These are phyloP conservation scores for Cheilosia grossa DNA, from an alignment of 2,888 invertebrate genomes.

Conservation along the genomic window DNA sequence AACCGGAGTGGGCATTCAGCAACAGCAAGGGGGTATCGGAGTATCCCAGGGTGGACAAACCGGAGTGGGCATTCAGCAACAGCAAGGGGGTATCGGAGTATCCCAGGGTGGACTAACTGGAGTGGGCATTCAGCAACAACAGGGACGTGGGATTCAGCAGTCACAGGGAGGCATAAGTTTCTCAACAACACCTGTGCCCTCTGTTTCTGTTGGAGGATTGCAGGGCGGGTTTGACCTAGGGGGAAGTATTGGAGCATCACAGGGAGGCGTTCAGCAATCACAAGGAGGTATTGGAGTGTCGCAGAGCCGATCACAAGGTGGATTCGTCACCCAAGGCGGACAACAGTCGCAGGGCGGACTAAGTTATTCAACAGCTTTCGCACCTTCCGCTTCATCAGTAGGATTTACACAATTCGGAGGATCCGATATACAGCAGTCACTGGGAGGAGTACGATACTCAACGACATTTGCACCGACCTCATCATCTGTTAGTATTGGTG, in stretches of 20 bases:
- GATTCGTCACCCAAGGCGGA: neutral
- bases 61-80: slow-evolving; percentile 12
- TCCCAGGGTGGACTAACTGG: slow-evolving; percentile 22
- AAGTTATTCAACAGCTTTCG: slow-evolving; percentile 71
- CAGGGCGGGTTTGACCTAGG: too few relatives aligned
- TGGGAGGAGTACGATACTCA: slow-evolving; percentile 20
- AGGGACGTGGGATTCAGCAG: too few relatives aligned
- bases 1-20: too few relatives aligned
- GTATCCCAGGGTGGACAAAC: slow-evolving; percentile 5
- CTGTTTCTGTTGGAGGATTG: too few relatives aligned
- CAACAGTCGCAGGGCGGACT: slow-evolving; percentile 38
- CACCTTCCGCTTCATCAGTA: neutral
- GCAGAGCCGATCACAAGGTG: too few relatives aligned
- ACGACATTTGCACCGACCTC: slow-evolving; percentile 9
- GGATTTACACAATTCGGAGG: slow-evolving; percentile 2
- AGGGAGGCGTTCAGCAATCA: neutral
- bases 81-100: neutral
- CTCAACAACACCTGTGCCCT: slow-evolving; percentile 28
- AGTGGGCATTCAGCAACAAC: slow-evolving; percentile 18
- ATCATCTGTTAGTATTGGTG: neutral
- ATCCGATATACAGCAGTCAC: slow-evolving; percentile 14
- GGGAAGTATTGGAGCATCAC: neutral
- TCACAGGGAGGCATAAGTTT: slow-evolving; percentile 10
- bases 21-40: neutral
- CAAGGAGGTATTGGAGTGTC: neutral